Evolutionary conservation across 1,140 invertebrate genomes (phyloP), one percentile per base, ranked within the genome.

Genomic region (Polypedilum vanderplanki): DNA sequence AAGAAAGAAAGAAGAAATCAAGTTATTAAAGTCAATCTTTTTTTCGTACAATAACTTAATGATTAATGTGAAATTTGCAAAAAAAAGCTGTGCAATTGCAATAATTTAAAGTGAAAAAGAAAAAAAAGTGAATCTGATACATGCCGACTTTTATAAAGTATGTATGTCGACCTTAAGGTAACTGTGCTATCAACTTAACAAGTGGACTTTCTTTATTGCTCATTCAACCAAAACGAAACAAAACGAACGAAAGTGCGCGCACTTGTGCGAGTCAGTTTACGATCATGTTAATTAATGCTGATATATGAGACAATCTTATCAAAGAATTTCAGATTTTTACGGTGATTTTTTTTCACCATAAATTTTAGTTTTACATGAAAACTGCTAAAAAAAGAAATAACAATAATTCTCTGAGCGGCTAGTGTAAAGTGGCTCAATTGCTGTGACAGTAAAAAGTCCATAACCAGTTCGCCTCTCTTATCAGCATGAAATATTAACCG

Each of bases 61-160:
- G 65, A 70, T 18, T 70, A 7, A 70, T 20, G 65, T 70, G 65
- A 70, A 70, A 70, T 70, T 70, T 70, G 15, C 17, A 70, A 70
- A 70, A 22, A 67, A 4, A 57, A 57, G 46, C 46, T 12, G 12
- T 57, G 46, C 46, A 57, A 57, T 57, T 57, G 46, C 46, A 57
- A 3, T 57, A 12, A n/a, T n/a, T n/a, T n/a, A 12, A 57, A 57
- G n/a, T 4, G 41, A 46, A 2, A 46, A 7, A 46, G 8, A 46
- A 46, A 46, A 15, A 46, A 46, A 46, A 12, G 41, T 57, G 3
- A 57, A 15, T 12, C 12, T 15, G 3, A 57, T 57, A 57, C 12
- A 57, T 15, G 12, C 10, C 46, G 12, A 15, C 41, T 41, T 15
- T 46, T 15, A 46, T 46, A 8, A 46, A 10, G 15, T 46, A 46